Base-by-base conservation (phyloP, 2,113 vertebrate species). In the Ctenodactylus gundi region DNA sequence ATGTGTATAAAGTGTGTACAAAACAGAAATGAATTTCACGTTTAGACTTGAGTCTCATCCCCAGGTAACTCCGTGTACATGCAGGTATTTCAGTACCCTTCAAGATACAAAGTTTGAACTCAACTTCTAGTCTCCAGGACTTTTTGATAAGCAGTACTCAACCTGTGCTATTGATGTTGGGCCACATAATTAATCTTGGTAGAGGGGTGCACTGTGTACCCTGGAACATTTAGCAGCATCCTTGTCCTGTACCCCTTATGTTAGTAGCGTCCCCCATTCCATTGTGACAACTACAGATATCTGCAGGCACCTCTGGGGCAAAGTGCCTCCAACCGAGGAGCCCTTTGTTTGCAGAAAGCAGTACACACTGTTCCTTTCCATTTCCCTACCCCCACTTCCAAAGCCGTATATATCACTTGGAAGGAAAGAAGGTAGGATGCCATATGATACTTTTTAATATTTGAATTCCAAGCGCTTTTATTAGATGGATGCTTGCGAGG, bases 351-450 rank as follows among this genome's bases (percentile, higher is more conserved):
- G 18, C 36, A 36, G 81, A 77, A 82, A 92, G 62, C 21, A 72
- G 18, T 31, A 31, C 44, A 67, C 13, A 31, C 4, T 2, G 6
- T 9, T 46, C 4, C 49, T 12, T 9, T 46, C 4, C 49, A 11
- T 21, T n/a, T 15, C 49, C 46, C 44, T 0, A 5, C 1, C 4
- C n/a, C 77, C 39, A 51, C 25, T 44, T 73, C 55, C 76, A 65
- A 86, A 68, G 57, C 60, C 78, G 31, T 83, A 57, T 25, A 4
- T 57, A 31, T 49, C 57, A 13, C 67, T 94, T 68, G 72, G 84
- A 31, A 86, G 91, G 41, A 95, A 57, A 81, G 80, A 86, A 94
- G 95, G 87, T 96, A 90, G 95, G 70, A 93, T 94, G 75, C 65
- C 49, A 80, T 84, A 64, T 68, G 41, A 93, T 88, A 65, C 36